phyloP scores from a whole-genome alignment of 2,797 vertebrate species.

The Sebastolobus alascanus region DNA sequence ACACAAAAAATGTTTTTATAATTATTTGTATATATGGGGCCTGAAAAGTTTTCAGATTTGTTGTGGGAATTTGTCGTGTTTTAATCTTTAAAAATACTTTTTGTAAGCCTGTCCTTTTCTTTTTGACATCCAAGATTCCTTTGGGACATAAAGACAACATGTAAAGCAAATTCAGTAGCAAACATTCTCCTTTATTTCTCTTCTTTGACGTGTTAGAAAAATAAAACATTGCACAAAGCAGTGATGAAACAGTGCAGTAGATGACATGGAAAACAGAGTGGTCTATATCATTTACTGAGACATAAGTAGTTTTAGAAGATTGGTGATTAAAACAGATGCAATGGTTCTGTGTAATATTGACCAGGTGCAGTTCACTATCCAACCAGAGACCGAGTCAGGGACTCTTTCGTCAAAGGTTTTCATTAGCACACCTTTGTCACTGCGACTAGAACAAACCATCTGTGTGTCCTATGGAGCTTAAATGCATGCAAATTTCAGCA shows the following conservation, averaged over 20 bases:
- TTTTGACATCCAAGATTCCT: neutral
- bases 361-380: conserved; percentile 86
- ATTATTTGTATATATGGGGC: neutral
- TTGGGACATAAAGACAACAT: conserved; percentile 16
- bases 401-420: conserved; percentile 94
- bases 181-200: conserved; percentile 72
- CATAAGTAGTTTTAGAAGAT: conserved; percentile 14
- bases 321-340: conserved; percentile 62
- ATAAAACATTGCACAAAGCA: conserved; percentile 62
- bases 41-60: neutral
- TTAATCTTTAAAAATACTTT: neutral
- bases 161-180: conserved; percentile 54
- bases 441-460: conserved; percentile 62
- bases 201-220: conserved; percentile 67
- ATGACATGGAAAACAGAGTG: conserved; percentile 46
- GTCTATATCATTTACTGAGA: conserved; percentile 25
- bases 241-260: conserved; percentile 44
- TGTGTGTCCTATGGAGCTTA: conserved; percentile 23
- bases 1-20: neutral
- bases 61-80: neutral
- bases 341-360: conserved; percentile 53
- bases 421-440: conserved; percentile 88
- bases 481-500: neutral
- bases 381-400: conserved; percentile 90
- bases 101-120: neutral